Conservation (phyloP, 92 coral and sea anemone species). For the Epizoanthus stellaris region DNA sequence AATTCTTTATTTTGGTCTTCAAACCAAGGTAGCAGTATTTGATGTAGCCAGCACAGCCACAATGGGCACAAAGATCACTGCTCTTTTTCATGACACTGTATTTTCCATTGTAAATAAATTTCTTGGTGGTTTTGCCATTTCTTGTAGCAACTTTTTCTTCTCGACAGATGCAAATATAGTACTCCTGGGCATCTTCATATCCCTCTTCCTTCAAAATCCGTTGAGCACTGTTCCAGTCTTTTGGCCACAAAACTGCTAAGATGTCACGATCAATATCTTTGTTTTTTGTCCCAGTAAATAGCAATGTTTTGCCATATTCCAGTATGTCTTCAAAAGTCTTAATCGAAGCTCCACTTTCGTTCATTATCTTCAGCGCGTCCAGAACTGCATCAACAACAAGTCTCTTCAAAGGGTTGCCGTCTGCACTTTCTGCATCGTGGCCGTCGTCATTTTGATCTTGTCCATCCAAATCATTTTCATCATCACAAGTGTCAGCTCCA, state of each 20-base stretch:
- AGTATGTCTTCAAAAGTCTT: constrained; percentile 59
- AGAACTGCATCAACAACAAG: constrained; percentile 69
- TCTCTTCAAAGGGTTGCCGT: constrained; percentile 48
- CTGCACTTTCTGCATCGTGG: not conserved
- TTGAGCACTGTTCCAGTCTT: constrained; percentile 62
- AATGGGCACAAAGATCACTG: constrained; percentile 56
- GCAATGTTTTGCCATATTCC: constrained; percentile 34
- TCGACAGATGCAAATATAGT: constrained; percentile 66
- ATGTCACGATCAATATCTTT: constrained; percentile 66
- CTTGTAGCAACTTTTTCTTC: constrained; percentile 49
- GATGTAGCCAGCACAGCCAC: constrained; percentile 61
- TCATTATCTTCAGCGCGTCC: constrained; percentile 70
- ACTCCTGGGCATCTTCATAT: constrained; percentile 64
- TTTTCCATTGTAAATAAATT: constrained; percentile 59
- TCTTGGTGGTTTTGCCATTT: constrained; percentile 63
- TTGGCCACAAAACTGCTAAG: constrained; percentile 65
- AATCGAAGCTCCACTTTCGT: constrained; percentile 68
- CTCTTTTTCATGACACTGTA: constrained; percentile 68
- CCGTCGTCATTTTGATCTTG: constrained; percentile 1
- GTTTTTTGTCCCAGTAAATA: constrained; percentile 42
- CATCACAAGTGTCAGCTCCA: no score
- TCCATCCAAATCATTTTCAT: not conserved
- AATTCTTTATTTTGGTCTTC: constrained; percentile 62
- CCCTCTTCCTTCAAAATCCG: constrained; percentile 77
- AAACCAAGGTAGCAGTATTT: constrained; percentile 72